These are phyloP conservation scores for Paratilapia polleni DNA, from an alignment of 2,113 vertebrate species.

Conservation along the genomic window DNA sequence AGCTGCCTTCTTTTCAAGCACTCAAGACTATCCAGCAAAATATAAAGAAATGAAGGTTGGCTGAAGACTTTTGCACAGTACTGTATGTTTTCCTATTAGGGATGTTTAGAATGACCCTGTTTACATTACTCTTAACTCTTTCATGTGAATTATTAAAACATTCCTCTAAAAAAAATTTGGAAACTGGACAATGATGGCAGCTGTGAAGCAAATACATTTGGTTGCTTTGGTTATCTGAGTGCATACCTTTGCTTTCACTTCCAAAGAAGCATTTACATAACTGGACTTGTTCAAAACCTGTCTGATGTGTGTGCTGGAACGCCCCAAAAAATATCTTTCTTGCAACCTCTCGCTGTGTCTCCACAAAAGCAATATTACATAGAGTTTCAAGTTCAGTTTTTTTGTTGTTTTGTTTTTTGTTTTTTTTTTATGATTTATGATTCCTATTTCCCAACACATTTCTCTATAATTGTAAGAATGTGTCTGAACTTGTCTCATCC, in stretches of 20 bases:
- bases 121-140: neutral
- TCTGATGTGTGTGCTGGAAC: neutral
- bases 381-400: neutral
- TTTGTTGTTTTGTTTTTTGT: too few species aligned
- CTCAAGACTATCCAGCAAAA: too few species aligned
- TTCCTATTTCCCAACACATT: neutral
- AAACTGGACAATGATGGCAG: neutral
- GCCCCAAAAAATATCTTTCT: neutral
- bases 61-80: too few species aligned
- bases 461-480: neutral
- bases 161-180: neutral
- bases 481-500: slow-evolving; percentile 1
- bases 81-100: neutral
- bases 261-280: neutral
- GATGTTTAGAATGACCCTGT: neutral
- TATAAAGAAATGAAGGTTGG: too few species aligned
- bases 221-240: neutral
- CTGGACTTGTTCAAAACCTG: neutral
- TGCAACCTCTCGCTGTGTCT: neutral
- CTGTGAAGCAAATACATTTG: neutral
- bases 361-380: neutral
- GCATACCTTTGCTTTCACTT: neutral
- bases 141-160: neutral
- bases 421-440: neutral
- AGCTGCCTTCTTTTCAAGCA: too few species aligned